These are phyloP conservation scores for Porites rus DNA, from an alignment of 92 coral and sea anemone genomes.

Conservation along the genomic window DNA sequence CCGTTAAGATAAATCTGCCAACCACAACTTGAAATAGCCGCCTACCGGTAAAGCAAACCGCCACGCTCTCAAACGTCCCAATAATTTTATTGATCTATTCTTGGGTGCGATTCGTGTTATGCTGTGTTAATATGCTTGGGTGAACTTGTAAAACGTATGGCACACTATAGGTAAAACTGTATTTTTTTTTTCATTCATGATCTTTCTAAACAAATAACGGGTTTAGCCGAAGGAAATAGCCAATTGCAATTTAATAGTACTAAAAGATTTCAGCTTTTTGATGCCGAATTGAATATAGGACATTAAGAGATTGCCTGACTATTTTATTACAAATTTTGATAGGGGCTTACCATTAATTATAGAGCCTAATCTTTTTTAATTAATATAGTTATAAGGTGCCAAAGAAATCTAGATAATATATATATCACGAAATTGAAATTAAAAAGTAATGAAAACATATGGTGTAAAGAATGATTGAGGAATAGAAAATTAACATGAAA, in stretches of 20 bases:
- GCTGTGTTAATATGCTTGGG: too few species aligned
- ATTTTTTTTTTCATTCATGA: too few species aligned
- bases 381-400: conserved; percentile 1
- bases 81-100: too few species aligned
- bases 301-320: background rate
- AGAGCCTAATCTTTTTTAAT: background rate
- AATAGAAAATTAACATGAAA: background rate
- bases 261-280: background rate
- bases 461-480: background rate
- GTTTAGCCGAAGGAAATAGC: too few species aligned
- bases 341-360: background rate
- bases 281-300: background rate
- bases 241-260: too few species aligned
- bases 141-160: too few species aligned
- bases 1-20: background rate
- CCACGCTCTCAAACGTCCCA: too few species aligned
- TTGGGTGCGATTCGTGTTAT: too few species aligned
- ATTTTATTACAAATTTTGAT: conserved; percentile 1
- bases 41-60: background rate
- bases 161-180: too few species aligned
- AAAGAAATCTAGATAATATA: background rate
- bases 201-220: too few species aligned
- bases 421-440: background rate
- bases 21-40: conserved; percentile 16
- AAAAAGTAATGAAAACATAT: background rate